phyloP scores from a whole-genome alignment of 2,797 vertebrate species.

The Nyctalus aviator region DNA sequence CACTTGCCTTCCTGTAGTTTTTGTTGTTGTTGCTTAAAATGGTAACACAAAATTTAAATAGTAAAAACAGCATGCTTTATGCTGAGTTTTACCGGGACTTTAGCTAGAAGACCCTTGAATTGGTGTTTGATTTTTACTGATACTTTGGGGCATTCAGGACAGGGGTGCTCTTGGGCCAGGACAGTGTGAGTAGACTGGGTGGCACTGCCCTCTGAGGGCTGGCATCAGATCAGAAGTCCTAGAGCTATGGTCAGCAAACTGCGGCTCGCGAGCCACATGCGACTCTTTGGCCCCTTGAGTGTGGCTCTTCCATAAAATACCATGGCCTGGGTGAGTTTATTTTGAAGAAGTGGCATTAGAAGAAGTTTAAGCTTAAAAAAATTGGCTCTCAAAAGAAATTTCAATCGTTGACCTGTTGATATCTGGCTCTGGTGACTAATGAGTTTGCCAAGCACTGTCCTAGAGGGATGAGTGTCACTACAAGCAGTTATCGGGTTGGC shows the following conservation, averaged over 20 bases:
- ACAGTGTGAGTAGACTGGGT: not conserved
- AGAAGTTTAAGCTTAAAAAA: too few relatives aligned
- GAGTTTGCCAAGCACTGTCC: not conserved
- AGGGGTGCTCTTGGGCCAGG: not conserved
- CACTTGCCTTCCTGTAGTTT: not conserved
- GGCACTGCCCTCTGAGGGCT: not conserved
- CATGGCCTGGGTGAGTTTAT: too few relatives aligned
- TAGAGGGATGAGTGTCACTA: not conserved
- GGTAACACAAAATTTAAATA: not conserved
- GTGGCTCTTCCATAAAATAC: too few relatives aligned
- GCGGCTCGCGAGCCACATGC: too few relatives aligned
- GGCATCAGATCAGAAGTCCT: not conserved
- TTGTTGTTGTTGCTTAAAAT: not conserved
- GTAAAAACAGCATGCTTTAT: not conserved
- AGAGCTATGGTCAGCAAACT: too few relatives aligned
- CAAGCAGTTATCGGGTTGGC: constrained; percentile 12
- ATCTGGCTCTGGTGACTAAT: too few relatives aligned
- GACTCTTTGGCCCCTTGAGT: too few relatives aligned
- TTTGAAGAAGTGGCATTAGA: too few relatives aligned
- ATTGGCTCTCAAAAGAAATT: too few relatives aligned
- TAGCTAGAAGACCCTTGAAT: not conserved
- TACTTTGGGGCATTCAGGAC: not conserved
- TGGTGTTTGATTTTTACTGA: not conserved
- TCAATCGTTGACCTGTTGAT: too few relatives aligned
- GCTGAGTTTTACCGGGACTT: not conserved